phyloP scores from a whole-genome alignment of 2,888 invertebrate species.

The Ellobium chinense region DNA sequence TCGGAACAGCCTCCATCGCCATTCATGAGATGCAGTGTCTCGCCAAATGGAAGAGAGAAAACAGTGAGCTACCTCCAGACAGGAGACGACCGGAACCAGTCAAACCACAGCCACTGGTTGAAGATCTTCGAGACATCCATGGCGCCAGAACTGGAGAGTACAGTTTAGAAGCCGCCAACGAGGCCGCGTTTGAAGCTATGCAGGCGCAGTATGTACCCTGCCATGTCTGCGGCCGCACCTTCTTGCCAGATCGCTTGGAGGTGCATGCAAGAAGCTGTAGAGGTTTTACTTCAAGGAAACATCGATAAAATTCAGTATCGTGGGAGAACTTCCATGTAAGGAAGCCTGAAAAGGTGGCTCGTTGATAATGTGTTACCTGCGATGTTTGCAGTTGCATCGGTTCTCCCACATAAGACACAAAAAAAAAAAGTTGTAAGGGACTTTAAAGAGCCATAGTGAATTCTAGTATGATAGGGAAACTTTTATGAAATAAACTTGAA shows the following conservation, averaged over 20 bases:
- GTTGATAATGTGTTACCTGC: no score
- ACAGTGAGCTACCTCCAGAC: background rate
- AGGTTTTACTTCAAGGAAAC: slow-evolving; percentile 11
- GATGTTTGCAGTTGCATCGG: no score
- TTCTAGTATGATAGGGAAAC: no score
- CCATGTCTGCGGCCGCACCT: slow-evolving; percentile 35
- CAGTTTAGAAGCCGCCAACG: slow-evolving; percentile 17
- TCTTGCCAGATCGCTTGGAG: slow-evolving; percentile 21
- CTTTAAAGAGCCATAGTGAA: no score
- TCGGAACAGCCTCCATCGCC: slow-evolving; percentile 26
- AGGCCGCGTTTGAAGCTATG: background rate
- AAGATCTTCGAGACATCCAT: background rate
- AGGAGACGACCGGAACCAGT: background rate
- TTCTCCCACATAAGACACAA: no score
- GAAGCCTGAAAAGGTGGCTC: no score
- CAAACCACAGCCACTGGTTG: slow-evolving; percentile 8
- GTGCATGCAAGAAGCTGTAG: slow-evolving; percentile 10
- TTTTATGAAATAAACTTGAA: no score
- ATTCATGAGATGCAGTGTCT: slow-evolving; percentile 35
- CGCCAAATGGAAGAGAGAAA: slow-evolving; percentile 19
- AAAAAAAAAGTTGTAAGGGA: no score
- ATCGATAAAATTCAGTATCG: no score
- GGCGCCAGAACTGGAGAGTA: slow-evolving; percentile 4
- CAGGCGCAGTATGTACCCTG: slow-evolving; percentile 26
- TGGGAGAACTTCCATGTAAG: no score